These are phyloP conservation scores for Diadumene lineata DNA, from an alignment of 92 coral and sea anemone genomes.

Conservation along the genomic window DNA sequence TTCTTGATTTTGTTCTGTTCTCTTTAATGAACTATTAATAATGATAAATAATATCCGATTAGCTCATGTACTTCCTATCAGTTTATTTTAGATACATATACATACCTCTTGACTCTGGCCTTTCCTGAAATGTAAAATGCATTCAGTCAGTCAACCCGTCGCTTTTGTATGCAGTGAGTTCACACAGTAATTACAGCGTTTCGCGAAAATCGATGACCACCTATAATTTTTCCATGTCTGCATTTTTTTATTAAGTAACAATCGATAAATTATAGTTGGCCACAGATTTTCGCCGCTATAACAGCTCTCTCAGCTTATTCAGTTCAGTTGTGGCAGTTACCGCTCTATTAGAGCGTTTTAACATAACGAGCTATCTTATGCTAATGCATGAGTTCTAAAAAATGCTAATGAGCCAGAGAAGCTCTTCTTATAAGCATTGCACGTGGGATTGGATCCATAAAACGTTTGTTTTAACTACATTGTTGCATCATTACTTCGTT, in stretches of 20 bases:
- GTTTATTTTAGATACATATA: not conserved
- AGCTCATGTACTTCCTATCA: not conserved
- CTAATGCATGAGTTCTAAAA: too few relatives aligned
- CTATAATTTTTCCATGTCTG: not conserved
- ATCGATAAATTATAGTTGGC: not conserved
- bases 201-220: not conserved
- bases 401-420: too few relatives aligned
- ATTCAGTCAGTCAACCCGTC: not conserved
- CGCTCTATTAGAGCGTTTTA: too few relatives aligned
- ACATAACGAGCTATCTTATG: too few relatives aligned
- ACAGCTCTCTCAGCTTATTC: not conserved
- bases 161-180: not conserved
- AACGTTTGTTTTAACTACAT: too few relatives aligned
- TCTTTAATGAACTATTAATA: not conserved
- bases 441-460: too few relatives aligned
- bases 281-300: not conserved
- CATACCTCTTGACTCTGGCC: not conserved
- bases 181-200: not conserved
- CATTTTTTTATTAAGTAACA: not conserved
- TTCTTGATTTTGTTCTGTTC: not conserved
- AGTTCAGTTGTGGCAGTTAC: too few relatives aligned
- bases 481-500: too few relatives aligned
- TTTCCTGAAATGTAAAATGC: not conserved
- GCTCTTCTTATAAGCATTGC: too few relatives aligned
- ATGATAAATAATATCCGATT: not conserved